Conservation (phyloP, 1,140 invertebrate species). For the Cydia amplana region DNA sequence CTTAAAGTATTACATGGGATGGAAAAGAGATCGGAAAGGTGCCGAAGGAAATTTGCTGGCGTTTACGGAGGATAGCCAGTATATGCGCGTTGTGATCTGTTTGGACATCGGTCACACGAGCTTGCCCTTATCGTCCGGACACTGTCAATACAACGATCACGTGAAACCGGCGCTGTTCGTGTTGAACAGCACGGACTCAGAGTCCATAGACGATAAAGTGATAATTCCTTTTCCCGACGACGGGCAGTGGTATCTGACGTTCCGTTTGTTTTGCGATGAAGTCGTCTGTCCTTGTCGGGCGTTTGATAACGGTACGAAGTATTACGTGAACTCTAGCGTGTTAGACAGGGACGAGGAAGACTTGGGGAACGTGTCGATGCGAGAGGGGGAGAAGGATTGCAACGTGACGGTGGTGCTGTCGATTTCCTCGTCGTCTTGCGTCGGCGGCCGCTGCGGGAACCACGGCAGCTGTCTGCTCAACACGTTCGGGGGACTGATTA, state of each 20-base stretch:
- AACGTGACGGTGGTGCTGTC: slow-evolving; percentile 79
- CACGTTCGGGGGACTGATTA: slow-evolving; percentile 87
- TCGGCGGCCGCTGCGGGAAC: slow-evolving; percentile 83
- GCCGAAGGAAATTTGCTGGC: slow-evolving; percentile 46
- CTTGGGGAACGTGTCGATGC: slow-evolving; percentile 47
- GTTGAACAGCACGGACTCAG: slow-evolving; percentile 80
- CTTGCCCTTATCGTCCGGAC: slow-evolving; percentile 79
- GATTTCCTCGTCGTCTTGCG: slow-evolving; percentile 84
- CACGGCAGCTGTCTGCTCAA: slow-evolving; percentile 86
- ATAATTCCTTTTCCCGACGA: slow-evolving; percentile 89
- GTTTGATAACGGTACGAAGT: slow-evolving; percentile 66
- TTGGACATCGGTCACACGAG: slow-evolving; percentile 79
- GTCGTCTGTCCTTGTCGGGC: slow-evolving; percentile 72
- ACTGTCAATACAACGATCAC: slow-evolving; percentile 79
- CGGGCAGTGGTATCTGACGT: slow-evolving; percentile 87
- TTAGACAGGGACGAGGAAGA: slow-evolving; percentile 39
- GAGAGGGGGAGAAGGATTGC: slow-evolving; percentile 56
- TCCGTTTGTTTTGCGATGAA: slow-evolving; percentile 82
- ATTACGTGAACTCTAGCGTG: slow-evolving; percentile 57
- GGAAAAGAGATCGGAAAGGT: slow-evolving; percentile 57
- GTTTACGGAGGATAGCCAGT: slow-evolving; percentile 70
- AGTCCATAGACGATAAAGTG: slow-evolving; percentile 80
- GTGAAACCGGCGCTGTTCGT: slow-evolving; percentile 78
- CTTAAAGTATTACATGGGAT: slow-evolving; percentile 78
- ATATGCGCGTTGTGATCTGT: slow-evolving; percentile 80